Base-by-base conservation (phyloP, 2,113 vertebrate species). In the Hippopotamus amphibius region DNA sequence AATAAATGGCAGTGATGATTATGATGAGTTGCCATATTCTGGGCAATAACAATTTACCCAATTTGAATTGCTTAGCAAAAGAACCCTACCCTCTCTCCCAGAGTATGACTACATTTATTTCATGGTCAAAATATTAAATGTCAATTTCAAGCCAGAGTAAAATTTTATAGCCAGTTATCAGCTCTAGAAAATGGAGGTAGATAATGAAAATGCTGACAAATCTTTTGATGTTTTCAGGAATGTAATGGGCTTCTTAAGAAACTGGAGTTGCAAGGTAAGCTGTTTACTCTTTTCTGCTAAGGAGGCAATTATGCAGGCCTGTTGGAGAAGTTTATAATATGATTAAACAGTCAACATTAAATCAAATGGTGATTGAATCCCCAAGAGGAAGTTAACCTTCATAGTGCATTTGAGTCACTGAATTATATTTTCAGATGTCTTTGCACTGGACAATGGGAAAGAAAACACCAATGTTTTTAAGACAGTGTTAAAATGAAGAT, bases 321-420 rank as follows among this genome's bases (percentile, higher is more conserved):
- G 84, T 97, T 97, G 96, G 96, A 97, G 91, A 97, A 97, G 93
- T 98, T 98, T 97, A 97, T 98, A 98, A 98, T 98, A 97, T 97
- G 97, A 98, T 98, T 97, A 98, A 98, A 98, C 19, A 97, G 96
- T 95, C 92, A 98, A 98, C 97, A 96, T 98, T 98, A 98, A 99
- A 98, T 98, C 97, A 98, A 97, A 97, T 93, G 88, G 90, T 95
- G 97, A 98, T 88, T 97, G 97, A 98, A 98, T 98, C 55, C 98
- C 94, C 97, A 88, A 96, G 96, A 97, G 95, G 90, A 63, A 95
- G 93, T 79, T 77, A 59, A 97, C 93, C 95, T 97, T 95, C 84
- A 81, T 87, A 96, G 96, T 95, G 97, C 61, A 96, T 96, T 30
- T 89, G 95, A 97, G 84, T 94, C 74, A 95, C 91, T 74, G 82